Base-by-base conservation (phyloP, 2,797 vertebrate genomes). In the Epinephelus awoara region DNA sequence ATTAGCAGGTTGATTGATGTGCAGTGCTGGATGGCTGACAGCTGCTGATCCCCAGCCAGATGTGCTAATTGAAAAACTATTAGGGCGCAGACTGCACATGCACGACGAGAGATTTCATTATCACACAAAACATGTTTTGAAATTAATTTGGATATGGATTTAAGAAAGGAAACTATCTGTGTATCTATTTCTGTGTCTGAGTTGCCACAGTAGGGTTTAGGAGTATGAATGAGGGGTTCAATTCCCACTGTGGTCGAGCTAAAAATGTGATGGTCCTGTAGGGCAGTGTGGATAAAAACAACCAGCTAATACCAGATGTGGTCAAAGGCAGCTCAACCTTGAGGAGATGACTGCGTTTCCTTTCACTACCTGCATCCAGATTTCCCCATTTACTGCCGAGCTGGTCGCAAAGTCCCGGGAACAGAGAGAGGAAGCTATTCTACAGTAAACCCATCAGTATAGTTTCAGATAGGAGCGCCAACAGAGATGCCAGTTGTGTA, bases 241-340 rank as follows among this genome's bases (percentile, higher is more conserved):
- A 27, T 44, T 25, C 23, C 38, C 25, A 19, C n/a, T 67, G 49
- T 0, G 4, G 18, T 19, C 11, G 25, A 8, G 40, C 47, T 34
- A 0, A 52, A 63, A 72, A 51, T 62, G 42, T n/a, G 2, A 38
- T 50, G 55, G 0, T 66, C 13, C 14, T 49, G 38, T 4, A n/a
- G 6, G 59, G 27, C 13, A 56, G 1, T 51, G 25, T 25, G 38
- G 54, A 50, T 49, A 51, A 57, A 47, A 40, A 34, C 23, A 40
- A 58, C 10, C 2, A 21, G 10, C 18, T 27, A 47, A 23, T 21
- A 13, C 14, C 21, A 72, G 9, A 47, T 49, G 52, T 15, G 27
- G 19, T 67, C 34, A 72, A 76, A 62, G 29, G 29, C 75, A 61
- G 51, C 69, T 47, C 17, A 34, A 65, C 72, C 55, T 82, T 71